A percentile compares a stretch with the other conserved stretches of the same genome.
These are phyloP conservation scores for Genyomyrus donnyi DNA, from an alignment of 2,113 vertebrate species.

Conservation along the genomic window DNA sequence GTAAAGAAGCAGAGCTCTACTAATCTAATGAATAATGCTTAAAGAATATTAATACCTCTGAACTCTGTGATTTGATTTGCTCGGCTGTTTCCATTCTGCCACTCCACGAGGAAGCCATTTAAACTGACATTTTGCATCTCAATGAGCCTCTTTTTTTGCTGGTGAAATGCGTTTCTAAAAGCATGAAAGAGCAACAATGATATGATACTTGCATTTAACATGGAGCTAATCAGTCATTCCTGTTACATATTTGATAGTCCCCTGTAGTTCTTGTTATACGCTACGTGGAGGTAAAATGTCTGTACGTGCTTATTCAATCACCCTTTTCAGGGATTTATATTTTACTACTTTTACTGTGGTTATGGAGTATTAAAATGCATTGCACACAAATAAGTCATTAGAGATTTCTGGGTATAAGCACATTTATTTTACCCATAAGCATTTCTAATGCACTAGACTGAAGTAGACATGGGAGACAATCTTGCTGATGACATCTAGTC, in stretches of 20 bases:
- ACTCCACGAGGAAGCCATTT: constrained; percentile 17
- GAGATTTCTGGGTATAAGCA: background rate
- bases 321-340: background rate
- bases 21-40: constrained; percentile 36
- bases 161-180: background rate
- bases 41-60: constrained; percentile 30
- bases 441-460: background rate
- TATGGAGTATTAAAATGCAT: background rate
- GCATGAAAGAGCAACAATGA: background rate
- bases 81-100: background rate
- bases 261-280: background rate
- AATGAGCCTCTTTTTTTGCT: constrained; percentile 10
- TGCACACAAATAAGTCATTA: background rate
- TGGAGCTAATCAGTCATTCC: background rate
- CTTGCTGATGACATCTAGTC: background rate
- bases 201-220: background rate
- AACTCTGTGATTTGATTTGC: constrained; percentile 29
- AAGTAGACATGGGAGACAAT: background rate
- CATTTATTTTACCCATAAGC: background rate
- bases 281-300: background rate
- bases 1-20: constrained; percentile 17
- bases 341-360: background rate
- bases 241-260: background rate
- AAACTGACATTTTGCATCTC: constrained; percentile 25
- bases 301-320: background rate